A percentile compares a stretch with the other conserved stretches of the same genome.
Conservation (phyloP, 2,888 invertebrate genomes). For the Diadromus collaris region DNA sequence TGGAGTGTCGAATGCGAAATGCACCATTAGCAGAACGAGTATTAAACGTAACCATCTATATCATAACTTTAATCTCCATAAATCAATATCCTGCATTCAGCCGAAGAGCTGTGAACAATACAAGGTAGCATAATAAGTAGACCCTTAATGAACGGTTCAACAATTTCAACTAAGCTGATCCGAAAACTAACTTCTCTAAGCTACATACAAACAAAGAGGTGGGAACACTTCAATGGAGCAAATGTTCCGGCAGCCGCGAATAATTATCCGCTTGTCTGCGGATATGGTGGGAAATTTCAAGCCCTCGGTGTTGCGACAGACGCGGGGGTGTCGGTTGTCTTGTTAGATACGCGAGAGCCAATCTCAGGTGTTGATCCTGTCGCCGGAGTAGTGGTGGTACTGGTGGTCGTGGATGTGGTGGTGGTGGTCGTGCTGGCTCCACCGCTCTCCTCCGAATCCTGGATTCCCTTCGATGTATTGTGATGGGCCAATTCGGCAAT, state of each 20-base stretch:
- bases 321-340: conserved; percentile 25
- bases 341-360: conserved; percentile 9
- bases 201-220: not conserved
- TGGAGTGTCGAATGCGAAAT: not conserved
- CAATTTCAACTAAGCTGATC: too few relatives aligned
- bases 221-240: conserved; percentile 10
- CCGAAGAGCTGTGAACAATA: not conserved
- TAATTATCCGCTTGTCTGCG: conserved; percentile 1
- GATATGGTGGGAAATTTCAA: conserved; percentile 31
- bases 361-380: conserved; percentile 2
- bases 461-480: conserved; percentile 29
- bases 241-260: conserved; percentile 1
- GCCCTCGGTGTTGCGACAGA: conserved; percentile 18
- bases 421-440: conserved; percentile 1
- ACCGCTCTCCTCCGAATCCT: conserved; percentile 14
- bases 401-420: not conserved
- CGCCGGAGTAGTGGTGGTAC: not conserved
- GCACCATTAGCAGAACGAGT: not conserved
- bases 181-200: too few relatives aligned
- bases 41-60: not conserved
- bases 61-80: conserved; percentile 18
- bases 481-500: conserved; percentile 44
- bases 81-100: not conserved
- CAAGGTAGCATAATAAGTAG: conserved; percentile 12
- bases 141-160: too few relatives aligned